Conservation (phyloP, 2,888 invertebrate genomes). For the Barypeithes pellucidus region DNA sequence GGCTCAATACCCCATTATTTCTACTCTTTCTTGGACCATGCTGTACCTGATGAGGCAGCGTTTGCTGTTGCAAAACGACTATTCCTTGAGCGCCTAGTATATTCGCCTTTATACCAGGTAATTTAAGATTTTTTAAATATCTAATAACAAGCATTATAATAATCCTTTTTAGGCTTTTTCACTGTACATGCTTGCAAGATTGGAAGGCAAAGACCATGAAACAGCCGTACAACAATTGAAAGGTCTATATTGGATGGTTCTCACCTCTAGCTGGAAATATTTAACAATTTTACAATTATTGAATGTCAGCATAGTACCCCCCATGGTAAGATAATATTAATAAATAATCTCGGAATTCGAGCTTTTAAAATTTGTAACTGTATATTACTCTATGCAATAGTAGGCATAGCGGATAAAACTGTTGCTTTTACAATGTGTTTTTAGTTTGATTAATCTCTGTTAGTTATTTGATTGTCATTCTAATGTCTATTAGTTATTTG, state of each 20-base stretch:
- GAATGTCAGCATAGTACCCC: slow-evolving; percentile 84
- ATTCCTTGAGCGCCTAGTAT: slow-evolving; percentile 81
- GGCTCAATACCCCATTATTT: slow-evolving; percentile 87
- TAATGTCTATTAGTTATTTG: no score
- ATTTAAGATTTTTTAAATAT: background rate
- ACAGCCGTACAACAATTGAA: slow-evolving; percentile 77
- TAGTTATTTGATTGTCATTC: no score
- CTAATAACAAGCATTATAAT: background rate
- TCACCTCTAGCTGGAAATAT: slow-evolving; percentile 85
- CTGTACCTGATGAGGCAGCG: slow-evolving; percentile 74
- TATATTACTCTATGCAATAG: no score
- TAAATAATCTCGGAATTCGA: no score
- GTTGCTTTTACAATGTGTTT: no score
- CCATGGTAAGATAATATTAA: slow-evolving; percentile 76
- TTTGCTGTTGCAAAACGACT: slow-evolving; percentile 75
- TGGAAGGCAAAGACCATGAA: slow-evolving; percentile 84
- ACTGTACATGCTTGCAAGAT: slow-evolving; percentile 81
- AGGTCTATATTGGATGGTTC: slow-evolving; percentile 77
- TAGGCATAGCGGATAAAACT: no score
- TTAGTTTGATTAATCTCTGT: no score
- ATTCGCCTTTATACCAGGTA: slow-evolving; percentile 80
- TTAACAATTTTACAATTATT: slow-evolving; percentile 83
- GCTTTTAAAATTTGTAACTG: no score
- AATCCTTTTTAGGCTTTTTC: slow-evolving; percentile 74
- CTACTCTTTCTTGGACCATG: slow-evolving; percentile 77